Conservation (phyloP, 2,888 invertebrate genomes). For the Zaprionus lineosus region DNA sequence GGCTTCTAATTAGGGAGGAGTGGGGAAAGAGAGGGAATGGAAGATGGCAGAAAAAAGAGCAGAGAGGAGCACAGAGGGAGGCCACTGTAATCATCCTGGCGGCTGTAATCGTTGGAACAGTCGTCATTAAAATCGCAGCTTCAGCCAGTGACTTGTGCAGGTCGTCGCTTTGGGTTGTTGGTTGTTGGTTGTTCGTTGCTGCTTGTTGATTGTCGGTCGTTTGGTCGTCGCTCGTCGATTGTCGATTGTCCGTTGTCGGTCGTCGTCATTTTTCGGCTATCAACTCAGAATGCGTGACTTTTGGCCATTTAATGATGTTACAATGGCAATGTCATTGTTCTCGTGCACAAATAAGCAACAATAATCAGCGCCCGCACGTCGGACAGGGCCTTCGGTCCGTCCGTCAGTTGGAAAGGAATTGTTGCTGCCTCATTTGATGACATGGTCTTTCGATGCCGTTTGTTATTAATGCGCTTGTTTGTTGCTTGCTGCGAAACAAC, state of each 20-base stretch:
- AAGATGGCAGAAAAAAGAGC: too few relatives aligned
- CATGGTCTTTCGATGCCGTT: conserved; percentile 68
- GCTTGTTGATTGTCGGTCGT: too few relatives aligned
- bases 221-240: too few relatives aligned
- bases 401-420: conserved; percentile 10
- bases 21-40: neutral
- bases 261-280: conserved; percentile 35
- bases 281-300: conserved; percentile 74
- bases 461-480: conserved; percentile 74
- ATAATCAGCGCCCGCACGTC: conserved; percentile 49
- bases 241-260: conserved; percentile 48
- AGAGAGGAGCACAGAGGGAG: neutral
- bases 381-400: neutral
- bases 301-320: conserved; percentile 78
- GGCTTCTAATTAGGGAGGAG: neutral
- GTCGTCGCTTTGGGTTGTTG: conserved; percentile 49
- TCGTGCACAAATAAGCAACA: conserved; percentile 68
- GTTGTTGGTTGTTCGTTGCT: too few relatives aligned
- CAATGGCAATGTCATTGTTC: conserved; percentile 62
- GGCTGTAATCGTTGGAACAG: conserved; percentile 38
- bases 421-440: conserved; percentile 72
- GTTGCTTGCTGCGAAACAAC: conserved; percentile 29
- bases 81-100: conserved; percentile 27
- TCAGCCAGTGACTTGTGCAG: conserved; percentile 66
- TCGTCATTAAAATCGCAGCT: conserved; percentile 56